Percentiles rank a stretch among this genome's conserved stretches.
These are phyloP conservation scores for Aphidoletes aphidimyza DNA, from an alignment of 2,888 invertebrate genomes.

Conservation along the genomic window DNA sequence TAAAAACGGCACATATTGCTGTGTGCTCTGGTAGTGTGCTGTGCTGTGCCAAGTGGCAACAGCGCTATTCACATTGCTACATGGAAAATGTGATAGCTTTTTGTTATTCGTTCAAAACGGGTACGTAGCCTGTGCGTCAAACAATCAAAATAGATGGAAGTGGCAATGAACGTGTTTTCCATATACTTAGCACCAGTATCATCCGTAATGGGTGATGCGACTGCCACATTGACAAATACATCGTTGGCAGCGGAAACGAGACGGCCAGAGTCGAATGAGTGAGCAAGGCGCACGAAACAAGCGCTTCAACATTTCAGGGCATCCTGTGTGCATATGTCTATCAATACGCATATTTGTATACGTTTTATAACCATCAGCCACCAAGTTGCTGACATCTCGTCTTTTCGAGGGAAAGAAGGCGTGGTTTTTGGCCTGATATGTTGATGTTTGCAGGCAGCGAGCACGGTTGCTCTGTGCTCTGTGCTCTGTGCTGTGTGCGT, in stretches of 20 bases:
- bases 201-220: constrained; percentile 6
- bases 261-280: neutral
- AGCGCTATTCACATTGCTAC: constrained; percentile 12
- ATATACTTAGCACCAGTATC: neutral
- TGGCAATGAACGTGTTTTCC: constrained; percentile 37
- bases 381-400: constrained; percentile 55
- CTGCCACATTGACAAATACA: constrained; percentile 37
- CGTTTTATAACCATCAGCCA: constrained; percentile 54
- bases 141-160: constrained; percentile 34
- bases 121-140: neutral
- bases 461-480: neutral
- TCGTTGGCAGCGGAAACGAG: neutral
- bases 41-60: neutral
- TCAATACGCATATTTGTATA: constrained; percentile 43
- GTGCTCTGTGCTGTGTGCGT: neutral
- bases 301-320: neutral
- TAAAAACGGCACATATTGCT: constrained; percentile 27
- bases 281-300: neutral
- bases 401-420: constrained; percentile 52
- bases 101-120: constrained; percentile 29
- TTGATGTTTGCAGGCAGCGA: constrained; percentile 39
- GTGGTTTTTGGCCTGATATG: constrained; percentile 54
- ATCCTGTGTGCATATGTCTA: constrained; percentile 43
- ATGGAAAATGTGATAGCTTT: constrained; percentile 33
- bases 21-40: too few species aligned